phyloP scores from a whole-genome alignment of 1,140 invertebrate species.

The Aphidius ervi region DNA sequence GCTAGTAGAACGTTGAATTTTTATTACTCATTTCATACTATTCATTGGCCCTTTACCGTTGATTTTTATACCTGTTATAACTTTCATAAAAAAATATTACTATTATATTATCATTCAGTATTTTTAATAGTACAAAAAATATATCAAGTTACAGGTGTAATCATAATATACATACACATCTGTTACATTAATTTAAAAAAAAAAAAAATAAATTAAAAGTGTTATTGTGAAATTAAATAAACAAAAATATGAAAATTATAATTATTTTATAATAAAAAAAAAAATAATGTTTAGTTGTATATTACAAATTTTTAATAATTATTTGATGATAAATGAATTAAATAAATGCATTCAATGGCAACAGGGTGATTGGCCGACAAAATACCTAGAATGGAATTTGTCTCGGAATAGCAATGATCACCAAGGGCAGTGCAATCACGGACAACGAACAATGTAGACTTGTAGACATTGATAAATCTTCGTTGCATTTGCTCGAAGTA shows the following conservation, averaged over 20 bases:
- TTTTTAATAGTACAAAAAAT: too few species aligned
- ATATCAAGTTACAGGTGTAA: too few species aligned
- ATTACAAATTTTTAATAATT: neutral
- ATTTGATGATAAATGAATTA: neutral
- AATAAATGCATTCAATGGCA: constrained; percentile 2
- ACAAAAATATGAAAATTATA: neutral
- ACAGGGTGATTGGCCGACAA: constrained; percentile 20
- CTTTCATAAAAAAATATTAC: neutral
- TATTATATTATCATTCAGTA: neutral
- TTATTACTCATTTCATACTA: constrained; percentile 3
- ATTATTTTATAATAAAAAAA: neutral
- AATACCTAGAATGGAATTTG: constrained; percentile 21
- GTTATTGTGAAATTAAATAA: neutral
- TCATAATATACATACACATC: too few species aligned
- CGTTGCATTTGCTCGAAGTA: constrained; percentile 12
- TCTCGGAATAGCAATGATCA: constrained; percentile 18
- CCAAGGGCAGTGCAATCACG: constrained; percentile 11
- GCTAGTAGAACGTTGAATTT: too few species aligned
- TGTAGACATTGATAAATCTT: neutral
- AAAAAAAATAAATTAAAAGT: neutral
- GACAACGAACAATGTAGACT: constrained; percentile 17
- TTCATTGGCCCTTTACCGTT: constrained; percentile 22
- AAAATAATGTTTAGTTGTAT: neutral
- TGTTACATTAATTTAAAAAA: too few species aligned
- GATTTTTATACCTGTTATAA: neutral